Evolutionary conservation across 2,797 vertebrate genomes (phyloP).

Genomic region (Gymnodraco acuticeps): DNA sequence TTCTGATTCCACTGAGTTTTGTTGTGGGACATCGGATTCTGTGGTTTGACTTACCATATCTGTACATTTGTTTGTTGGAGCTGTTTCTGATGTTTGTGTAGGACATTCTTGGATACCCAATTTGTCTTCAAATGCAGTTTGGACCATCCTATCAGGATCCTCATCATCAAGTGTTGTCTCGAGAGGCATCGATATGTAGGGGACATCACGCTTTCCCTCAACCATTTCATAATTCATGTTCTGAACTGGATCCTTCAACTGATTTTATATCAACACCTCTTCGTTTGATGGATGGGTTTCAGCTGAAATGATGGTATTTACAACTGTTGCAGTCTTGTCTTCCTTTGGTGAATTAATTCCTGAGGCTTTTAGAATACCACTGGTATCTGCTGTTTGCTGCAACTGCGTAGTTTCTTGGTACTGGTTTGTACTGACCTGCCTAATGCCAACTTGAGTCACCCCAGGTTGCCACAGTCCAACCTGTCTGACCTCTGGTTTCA

Average conservation of each 20-base stretch:
- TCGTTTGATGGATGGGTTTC: conserved; percentile 4
- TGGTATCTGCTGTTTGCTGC: conserved; percentile 42
- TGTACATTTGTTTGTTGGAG: no score
- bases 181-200: background rate
- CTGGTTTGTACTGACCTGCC: conserved; percentile 29
- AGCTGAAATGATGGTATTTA: background rate
- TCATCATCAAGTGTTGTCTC: background rate
- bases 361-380: conserved; percentile 3
- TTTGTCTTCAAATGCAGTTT: conserved; percentile 4
- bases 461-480: conserved; percentile 7
- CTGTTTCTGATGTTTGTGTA: conserved; percentile 18
- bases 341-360: conserved; percentile 11
- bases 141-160: background rate
- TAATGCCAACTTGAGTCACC: background rate
- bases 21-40: conserved; percentile 6
- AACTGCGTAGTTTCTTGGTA: conserved; percentile 27
- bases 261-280: background rate
- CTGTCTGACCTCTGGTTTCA: conserved; percentile 5
- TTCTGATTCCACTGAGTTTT: background rate
- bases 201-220: conserved; percentile 6
- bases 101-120: conserved; percentile 1
- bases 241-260: conserved; percentile 3
- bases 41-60: no score
- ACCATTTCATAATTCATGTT: background rate
- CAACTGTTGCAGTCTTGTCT: background rate